These are phyloP conservation scores for Equus przewalskii DNA, from an alignment of 2,113 vertebrate genomes.

Conservation along the genomic window DNA sequence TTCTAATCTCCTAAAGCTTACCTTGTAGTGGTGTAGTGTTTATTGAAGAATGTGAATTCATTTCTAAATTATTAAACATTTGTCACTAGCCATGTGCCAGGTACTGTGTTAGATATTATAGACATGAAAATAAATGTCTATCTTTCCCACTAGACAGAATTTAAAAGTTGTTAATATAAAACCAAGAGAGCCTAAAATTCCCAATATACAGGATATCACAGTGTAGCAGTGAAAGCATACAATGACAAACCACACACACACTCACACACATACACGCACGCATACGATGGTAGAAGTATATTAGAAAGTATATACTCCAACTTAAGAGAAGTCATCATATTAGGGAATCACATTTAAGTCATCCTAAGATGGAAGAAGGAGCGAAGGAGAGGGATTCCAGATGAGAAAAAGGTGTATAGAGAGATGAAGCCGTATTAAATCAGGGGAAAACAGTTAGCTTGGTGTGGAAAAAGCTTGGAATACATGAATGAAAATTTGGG, in stretches of 20 bases:
- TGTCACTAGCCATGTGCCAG: too few relatives aligned
- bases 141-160: background rate
- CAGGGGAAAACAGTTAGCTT: background rate
- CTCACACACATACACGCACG: background rate
- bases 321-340: background rate
- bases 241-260: background rate
- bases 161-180: background rate
- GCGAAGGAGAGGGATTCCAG: background rate
- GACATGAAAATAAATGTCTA: background rate
- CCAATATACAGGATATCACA: background rate
- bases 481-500: background rate
- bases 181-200: background rate
- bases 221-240: background rate
- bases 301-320: too few relatives aligned
- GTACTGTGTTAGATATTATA: background rate
- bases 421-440: background rate
- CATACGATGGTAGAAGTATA: background rate
- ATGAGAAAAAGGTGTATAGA: background rate
- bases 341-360: background rate
- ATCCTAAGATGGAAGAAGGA: background rate
- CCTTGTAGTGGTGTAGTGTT: background rate
- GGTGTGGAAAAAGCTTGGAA: background rate
- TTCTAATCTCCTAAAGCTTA: background rate
- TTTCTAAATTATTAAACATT: background rate
- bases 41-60: background rate